Conservation (phyloP, 2,113 vertebrate species). For the Gobio gobio region DNA sequence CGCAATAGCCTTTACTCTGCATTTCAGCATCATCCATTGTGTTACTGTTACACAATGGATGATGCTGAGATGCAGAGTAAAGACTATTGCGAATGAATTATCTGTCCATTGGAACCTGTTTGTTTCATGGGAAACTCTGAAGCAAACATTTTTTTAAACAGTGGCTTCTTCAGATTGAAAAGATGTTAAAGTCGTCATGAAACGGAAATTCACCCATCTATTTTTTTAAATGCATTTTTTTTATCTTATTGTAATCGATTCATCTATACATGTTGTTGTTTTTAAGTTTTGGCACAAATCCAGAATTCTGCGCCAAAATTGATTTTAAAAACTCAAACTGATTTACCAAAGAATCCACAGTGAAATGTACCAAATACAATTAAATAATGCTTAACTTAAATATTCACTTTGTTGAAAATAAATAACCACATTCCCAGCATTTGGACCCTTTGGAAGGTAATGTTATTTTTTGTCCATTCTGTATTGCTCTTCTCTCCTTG, state of each 20-base stretch:
- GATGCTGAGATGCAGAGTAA: background rate
- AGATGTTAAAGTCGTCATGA: background rate
- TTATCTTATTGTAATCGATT: background rate
- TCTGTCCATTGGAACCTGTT: background rate
- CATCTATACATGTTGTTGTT: background rate
- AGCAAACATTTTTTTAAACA: background rate
- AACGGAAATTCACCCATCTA: background rate
- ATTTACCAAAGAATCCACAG: too few relatives aligned
- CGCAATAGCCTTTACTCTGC: background rate
- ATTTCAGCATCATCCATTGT: background rate
- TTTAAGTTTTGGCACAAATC: too few relatives aligned
- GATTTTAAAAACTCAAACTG: too few relatives aligned
- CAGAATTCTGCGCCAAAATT: too few relatives aligned
- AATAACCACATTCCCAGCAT: too few relatives aligned
- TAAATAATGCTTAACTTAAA: too few relatives aligned
- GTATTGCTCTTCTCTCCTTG: too few relatives aligned
- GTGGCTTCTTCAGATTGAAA: background rate
- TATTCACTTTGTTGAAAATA: too few relatives aligned
- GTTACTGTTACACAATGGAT: background rate
- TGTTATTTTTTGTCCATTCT: too few relatives aligned
- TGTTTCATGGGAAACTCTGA: background rate
- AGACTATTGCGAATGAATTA: background rate
- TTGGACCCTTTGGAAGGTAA: too few relatives aligned
- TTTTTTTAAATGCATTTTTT: background rate
- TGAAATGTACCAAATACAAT: too few relatives aligned